Evolutionary conservation across 2,888 invertebrate genomes (phyloP).

Genomic region (Lordiphosa fenestrarum): DNA sequence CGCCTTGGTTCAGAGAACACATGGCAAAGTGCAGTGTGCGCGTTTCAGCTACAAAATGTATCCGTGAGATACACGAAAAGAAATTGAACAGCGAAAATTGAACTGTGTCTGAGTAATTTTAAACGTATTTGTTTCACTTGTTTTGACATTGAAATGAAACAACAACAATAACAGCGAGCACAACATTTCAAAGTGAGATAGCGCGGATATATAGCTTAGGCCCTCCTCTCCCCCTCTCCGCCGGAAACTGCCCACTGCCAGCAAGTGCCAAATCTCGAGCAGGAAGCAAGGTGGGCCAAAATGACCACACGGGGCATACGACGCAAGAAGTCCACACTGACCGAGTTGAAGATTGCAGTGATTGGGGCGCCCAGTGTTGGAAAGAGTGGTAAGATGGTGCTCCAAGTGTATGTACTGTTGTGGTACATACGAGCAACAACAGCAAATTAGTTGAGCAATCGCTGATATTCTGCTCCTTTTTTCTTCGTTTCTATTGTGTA

Average conservation of each 20-base stretch:
- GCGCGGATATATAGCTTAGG: constrained; percentile 50
- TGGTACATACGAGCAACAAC: constrained; percentile 57
- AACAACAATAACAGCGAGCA: constrained; percentile 34
- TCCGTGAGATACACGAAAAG: constrained; percentile 28
- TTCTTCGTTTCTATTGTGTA: constrained; percentile 63
- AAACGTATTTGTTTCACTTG: constrained; percentile 51
- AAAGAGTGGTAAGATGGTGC: constrained; percentile 88
- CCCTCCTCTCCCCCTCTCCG: too few relatives aligned
- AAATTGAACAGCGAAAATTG: constrained; percentile 11
- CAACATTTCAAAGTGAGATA: constrained; percentile 46
- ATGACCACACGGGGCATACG: constrained; percentile 91
- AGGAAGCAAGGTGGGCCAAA: neutral
- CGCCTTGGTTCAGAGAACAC: constrained; percentile 18
- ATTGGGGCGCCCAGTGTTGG: constrained; percentile 94
- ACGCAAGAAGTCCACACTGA: constrained; percentile 93
- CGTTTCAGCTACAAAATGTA: constrained; percentile 22
- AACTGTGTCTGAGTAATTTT: constrained; percentile 48
- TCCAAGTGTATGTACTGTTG: constrained; percentile 5
- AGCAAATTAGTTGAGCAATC: constrained; percentile 73
- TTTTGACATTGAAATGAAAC: constrained; percentile 59
- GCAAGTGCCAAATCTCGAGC: constrained; percentile 14
- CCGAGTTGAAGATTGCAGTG: constrained; percentile 94
- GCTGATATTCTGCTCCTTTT: constrained; percentile 60
- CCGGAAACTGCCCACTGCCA: neutral
- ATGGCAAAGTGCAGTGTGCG: constrained; percentile 55